Evolutionary conservation across 2,888 invertebrate genomes (phyloP), one percentile per base, ranked within the genome.

Genomic region (Aphidius colemani): DNA sequence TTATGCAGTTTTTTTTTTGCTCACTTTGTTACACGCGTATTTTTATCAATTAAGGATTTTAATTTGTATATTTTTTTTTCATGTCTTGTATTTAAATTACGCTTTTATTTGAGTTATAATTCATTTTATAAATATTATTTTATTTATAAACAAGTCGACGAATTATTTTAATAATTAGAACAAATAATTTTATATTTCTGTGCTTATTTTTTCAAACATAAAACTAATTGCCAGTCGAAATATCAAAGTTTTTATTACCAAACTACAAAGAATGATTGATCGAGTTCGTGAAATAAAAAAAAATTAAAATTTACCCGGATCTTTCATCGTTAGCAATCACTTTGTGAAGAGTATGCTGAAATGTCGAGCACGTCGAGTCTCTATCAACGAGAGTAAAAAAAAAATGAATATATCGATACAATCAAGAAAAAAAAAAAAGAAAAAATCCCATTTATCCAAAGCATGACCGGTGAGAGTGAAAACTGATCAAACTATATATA

Each of bases 241-340:
- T 30, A 30, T 30, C 30, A 30, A 5, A 30, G 0, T 30, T 30
- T 30, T 30, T 59, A 41, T 18, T 41, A 7, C 43, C 41, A 6
- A 13, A 13, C 8, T 18, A 13, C 30, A 58, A 41, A 59, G 49
- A 59, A 49, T 59, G 41, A 49, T 10, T 9, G 46, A 48, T 43
- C 53, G 53, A 43, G 45, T 44, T 7, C 45, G 30, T 56, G 65
- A 62, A 63, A 61, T 13, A 63, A 61, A 49, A 63, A 63, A 61
- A 61, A 66, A 59, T 64, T 64, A 59, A 67, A 61, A 63, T 67
- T 69, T 67, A 67, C 69, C 69, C 67, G 69, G 69, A 69, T 69
- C 67, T 59, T 57, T 66, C 66, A 62, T 63, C 63, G 48, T 11
- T 53, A 53, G 61, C 18, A 39, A 30, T 30, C 30, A 61, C 63